These are phyloP conservation scores for Trissolcus brochymenae DNA, from an alignment of 2,888 invertebrate genomes.

Conservation along the genomic window DNA sequence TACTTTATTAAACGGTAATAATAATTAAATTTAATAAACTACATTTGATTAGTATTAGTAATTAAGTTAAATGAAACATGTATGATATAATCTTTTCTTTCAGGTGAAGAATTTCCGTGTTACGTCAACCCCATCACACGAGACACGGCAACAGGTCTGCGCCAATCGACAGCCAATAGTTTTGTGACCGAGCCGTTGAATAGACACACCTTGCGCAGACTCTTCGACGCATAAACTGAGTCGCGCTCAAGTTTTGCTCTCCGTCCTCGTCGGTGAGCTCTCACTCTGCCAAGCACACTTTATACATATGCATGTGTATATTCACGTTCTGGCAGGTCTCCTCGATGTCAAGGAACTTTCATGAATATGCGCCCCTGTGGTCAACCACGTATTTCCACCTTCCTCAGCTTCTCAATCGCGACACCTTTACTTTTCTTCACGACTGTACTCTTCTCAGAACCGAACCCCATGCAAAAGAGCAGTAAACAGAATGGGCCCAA, in stretches of 20 bases:
- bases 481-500: too few relatives aligned
- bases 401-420: slow-evolving; percentile 52
- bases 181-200: slow-evolving; percentile 31
- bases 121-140: too few relatives aligned
- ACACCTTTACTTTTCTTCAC: slow-evolving; percentile 64
- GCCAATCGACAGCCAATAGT: slow-evolving; percentile 29
- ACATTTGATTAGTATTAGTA: too few relatives aligned
- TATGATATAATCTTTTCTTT: too few relatives aligned
- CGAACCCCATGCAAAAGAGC: slow-evolving; percentile 64
- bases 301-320: slow-evolving; percentile 44
- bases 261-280: slow-evolving; percentile 10
- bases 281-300: slow-evolving; percentile 20
- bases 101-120: too few relatives aligned
- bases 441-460: slow-evolving; percentile 74
- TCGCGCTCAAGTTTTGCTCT: slow-evolving; percentile 43
- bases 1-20: too few relatives aligned
- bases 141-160: slow-evolving; percentile 13
- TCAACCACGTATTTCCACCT: slow-evolving; percentile 60
- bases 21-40: too few relatives aligned
- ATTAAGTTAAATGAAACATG: too few relatives aligned
- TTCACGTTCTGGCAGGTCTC: slow-evolving; percentile 62
- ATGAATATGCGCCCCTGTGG: slow-evolving; percentile 60
- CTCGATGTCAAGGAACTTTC: slow-evolving; percentile 66
- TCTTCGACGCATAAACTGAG: slow-evolving; percentile 46
- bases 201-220: slow-evolving; percentile 55